Evolutionary conservation across 2,113 vertebrate genomes (phyloP), one percentile per base, ranked within the genome.

Genomic region (Neodontobutis hainanensis): DNA sequence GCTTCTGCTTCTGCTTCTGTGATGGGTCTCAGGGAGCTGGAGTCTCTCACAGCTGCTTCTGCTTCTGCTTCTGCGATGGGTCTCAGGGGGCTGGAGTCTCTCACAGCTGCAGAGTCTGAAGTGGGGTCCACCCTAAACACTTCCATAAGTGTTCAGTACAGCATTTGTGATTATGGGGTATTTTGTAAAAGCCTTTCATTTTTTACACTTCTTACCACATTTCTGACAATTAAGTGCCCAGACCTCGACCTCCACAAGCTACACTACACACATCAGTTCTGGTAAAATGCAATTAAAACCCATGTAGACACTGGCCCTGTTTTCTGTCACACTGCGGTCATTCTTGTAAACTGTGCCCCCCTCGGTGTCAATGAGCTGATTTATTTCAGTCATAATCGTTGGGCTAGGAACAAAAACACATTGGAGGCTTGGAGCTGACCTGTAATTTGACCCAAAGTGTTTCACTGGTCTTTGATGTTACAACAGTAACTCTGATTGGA

Each of bases 241-340:
- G 56, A 11, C 16, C 32, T 46, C 47, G 73, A 56, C 58, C 38
- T 15, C 56, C 70, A 49, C 51, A 2, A 32, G 71, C 61, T 84
- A 85, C 45, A 42, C 65, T 51, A 52, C 10, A 61, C 61, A 68
- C 42, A 63, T 90, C 87, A 89, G 88, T 91, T 91, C 87, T 85
- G 81, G 89, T 90, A 74, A 88, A 68, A 85, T 85, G 82, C 89
- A 83, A 82, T 93, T 59, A 90, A 92, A 92, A 82, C 32, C 19
- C 55, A 42, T 4, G 45, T 85, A 86, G 77, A 90, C 88, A 75
- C 86, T 84, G 88, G 85, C 90, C 85, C 83, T 78, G 78, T 68
- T 87, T 90, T 85, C 82, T 65, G 90, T 88, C 87, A 85, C 80
- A 70, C 65, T 78, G 83, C 87, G 89, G 88, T 82, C 84, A 78